These are phyloP conservation scores for Chrysomallon squamiferum DNA, from an alignment of 1,140 invertebrate genomes.

Conservation along the genomic window DNA sequence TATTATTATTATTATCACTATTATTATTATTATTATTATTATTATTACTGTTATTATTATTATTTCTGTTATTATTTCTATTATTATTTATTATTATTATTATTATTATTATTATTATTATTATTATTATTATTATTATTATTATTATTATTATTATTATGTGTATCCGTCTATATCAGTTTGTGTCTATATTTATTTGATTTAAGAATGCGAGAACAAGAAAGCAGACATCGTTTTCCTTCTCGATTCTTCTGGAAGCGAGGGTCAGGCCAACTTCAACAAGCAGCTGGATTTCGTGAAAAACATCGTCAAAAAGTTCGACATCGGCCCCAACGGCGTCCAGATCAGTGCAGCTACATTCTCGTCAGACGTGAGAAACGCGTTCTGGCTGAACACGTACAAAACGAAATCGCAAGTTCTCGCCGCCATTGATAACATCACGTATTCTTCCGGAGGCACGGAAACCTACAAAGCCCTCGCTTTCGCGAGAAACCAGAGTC, in stretches of 20 bases:
- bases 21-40: too few species aligned
- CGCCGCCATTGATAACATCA: conserved; percentile 23
- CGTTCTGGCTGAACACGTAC: conserved; percentile 40
- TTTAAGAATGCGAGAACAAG: conserved; percentile 11
- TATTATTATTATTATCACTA: too few species aligned
- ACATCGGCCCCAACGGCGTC: conserved; percentile 23
- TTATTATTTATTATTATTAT: too few species aligned
- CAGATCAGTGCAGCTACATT: conserved; percentile 37
- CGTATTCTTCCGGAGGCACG: conserved; percentile 1
- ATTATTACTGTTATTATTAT: too few species aligned
- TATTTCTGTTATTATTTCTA: too few species aligned
- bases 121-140: too few species aligned
- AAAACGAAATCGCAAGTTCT: conserved; percentile 26
- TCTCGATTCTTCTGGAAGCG: conserved; percentile 31
- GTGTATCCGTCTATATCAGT: too few species aligned
- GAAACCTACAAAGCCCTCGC: neutral
- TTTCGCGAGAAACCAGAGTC: neutral
- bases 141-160: too few species aligned
- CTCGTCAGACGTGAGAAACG: conserved; percentile 17
- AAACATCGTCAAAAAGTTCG: conserved; percentile 22
- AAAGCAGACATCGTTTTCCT: conserved; percentile 31
- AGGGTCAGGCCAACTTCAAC: conserved; percentile 17
- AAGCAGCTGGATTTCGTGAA: conserved; percentile 31
- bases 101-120: too few species aligned
- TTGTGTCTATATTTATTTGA: too few species aligned